Percentiles rank a stretch among this genome's conserved stretches.
Evolutionary conservation across 2,888 invertebrate genomes (phyloP).

Genomic region (Alcis repandata): DNA sequence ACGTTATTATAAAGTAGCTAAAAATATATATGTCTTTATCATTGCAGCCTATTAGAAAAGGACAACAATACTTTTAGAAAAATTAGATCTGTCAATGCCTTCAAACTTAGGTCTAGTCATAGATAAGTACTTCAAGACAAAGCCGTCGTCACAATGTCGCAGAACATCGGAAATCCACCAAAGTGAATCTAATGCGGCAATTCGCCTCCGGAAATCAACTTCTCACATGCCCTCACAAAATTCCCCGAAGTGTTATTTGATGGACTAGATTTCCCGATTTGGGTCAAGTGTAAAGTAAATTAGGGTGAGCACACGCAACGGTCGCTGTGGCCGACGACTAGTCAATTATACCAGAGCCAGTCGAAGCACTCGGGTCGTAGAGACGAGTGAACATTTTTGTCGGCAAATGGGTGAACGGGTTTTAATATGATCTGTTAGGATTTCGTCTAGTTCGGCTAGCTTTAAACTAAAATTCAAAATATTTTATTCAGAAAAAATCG

Average conservation of each 20-base stretch:
- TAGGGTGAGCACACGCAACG: constrained; percentile 48
- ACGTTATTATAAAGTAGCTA: too few species aligned
- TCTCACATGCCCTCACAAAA: constrained; percentile 30
- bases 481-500: not conserved
- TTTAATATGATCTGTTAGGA: not conserved
- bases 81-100: too few species aligned
- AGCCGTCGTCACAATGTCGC: constrained; percentile 4
- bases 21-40: not conserved
- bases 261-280: constrained; percentile 55
- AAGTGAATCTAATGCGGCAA: constrained; percentile 31
- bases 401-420: constrained; percentile 1
- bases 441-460: not conserved
- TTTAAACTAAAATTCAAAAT: not conserved
- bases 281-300: constrained; percentile 60
- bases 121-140: constrained; percentile 7
- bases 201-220: constrained; percentile 35
- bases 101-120: not conserved
- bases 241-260: constrained; percentile 41
- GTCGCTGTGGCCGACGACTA: constrained; percentile 22
- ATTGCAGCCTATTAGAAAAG: too few species aligned
- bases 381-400: constrained; percentile 1
- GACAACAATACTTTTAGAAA: too few species aligned
- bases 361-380: not conserved
- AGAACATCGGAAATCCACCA: constrained; percentile 16
- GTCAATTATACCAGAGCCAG: constrained; percentile 28